Evolutionary conservation across 2,113 vertebrate genomes (phyloP).

Genomic region (Ochotona princeps): DNA sequence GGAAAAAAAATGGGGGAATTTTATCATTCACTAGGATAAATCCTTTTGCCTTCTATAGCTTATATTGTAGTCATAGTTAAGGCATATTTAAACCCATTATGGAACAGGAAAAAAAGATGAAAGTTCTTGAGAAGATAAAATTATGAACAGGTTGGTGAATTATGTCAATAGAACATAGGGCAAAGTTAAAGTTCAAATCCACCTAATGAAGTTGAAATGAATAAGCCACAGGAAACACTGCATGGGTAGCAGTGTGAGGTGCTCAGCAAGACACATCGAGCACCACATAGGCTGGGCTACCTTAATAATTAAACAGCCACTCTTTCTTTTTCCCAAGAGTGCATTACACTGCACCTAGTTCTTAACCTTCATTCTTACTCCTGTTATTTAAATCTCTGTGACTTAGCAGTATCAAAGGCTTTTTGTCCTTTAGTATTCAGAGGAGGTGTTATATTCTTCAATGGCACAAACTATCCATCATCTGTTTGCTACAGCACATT

Average conservation of each 20-base stretch:
- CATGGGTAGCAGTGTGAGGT: not conserved
- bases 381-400: constrained; percentile 30
- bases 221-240: not conserved
- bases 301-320: constrained; percentile 27
- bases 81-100: constrained; percentile 38
- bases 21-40: constrained; percentile 24
- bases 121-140: constrained; percentile 45
- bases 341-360: not conserved
- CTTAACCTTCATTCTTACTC: not conserved
- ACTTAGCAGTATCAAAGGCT: not conserved
- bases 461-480: constrained; percentile 6
- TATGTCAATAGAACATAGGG: not conserved
- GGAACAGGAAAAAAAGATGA: constrained; percentile 7
- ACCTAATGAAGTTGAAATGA: constrained; percentile 27
- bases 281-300: not conserved
- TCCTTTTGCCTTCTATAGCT: not conserved
- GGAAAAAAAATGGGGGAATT: not conserved
- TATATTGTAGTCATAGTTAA: not conserved
- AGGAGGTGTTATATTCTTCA: not conserved
- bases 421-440: not conserved
- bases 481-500: not conserved
- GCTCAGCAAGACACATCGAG: not conserved
- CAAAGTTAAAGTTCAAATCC: constrained; percentile 42
- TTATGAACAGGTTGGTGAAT: constrained; percentile 49
- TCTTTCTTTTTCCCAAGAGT: not conserved